These are phyloP conservation scores for Agelas oroides DNA, from an alignment of 37 sponge, comb jelly and placozoan genomes.

Conservation along the genomic window DNA sequence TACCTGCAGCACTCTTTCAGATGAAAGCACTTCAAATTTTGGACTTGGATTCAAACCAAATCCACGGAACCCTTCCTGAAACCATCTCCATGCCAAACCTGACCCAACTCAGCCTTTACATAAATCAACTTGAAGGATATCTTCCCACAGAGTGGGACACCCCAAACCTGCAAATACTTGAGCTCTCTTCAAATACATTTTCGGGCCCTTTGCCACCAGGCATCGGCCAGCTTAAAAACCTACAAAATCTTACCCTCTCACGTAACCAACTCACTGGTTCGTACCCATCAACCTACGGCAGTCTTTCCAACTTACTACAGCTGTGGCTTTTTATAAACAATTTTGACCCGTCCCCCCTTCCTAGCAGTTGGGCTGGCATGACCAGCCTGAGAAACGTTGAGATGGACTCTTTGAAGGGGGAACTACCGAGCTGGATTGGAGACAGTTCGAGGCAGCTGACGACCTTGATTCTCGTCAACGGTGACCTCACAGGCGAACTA, in stretches of 20 bases:
- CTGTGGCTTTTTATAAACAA: conserved; percentile 79
- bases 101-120: conserved; percentile 42
- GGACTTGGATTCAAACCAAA: conserved; percentile 54
- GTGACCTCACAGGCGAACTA: conserved; percentile 64
- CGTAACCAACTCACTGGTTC: conserved; percentile 66
- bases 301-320: conserved; percentile 28
- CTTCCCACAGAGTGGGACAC: conserved; percentile 60
- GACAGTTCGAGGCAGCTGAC: conserved; percentile 56
- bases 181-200: conserved; percentile 53
- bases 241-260: conserved; percentile 53
- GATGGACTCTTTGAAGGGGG: conserved; percentile 55
- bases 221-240: background rate
- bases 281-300: conserved; percentile 55
- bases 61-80: conserved; percentile 53
- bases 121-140: conserved; percentile 56
- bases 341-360: conserved; percentile 47
- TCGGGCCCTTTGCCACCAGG: conserved; percentile 45
- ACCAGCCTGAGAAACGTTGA: conserved; percentile 33
- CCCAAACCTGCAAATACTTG: conserved; percentile 58
- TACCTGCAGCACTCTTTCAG: conserved; percentile 49
- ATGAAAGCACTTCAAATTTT: conserved; percentile 60
- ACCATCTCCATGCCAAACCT: conserved; percentile 50
- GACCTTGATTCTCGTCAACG: conserved; percentile 51
- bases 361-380: conserved; percentile 52
- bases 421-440: conserved; percentile 68